Evolutionary conservation across 2,113 vertebrate species (phyloP), one percentile per base, ranked within the genome.

Genomic region (Hydropotes inermis): DNA sequence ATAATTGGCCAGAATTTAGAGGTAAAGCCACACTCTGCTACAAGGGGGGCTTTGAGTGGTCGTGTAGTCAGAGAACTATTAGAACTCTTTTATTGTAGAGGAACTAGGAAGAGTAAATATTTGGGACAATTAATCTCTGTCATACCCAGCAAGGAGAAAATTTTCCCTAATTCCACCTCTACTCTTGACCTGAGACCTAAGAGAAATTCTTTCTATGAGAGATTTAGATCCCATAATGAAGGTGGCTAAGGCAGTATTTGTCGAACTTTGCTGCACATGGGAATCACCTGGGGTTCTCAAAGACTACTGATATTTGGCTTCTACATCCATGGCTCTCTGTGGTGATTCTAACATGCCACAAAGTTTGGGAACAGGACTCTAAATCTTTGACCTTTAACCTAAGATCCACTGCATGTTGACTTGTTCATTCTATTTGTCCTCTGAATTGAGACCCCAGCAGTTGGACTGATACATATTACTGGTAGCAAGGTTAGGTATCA

Each of bases 191-290:
- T 23, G 33, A 96, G 89, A 89, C 57, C 39, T 81, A 33, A 76
- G 47, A 67, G 8, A 88, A 86, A 91, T 81, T 91, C 28, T 92
- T 47, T 95, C 60, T 70, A 4, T 47, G 45, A 92, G 52, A 58
- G 9, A 91, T 91, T 76, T 94, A 96, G 82, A 36, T 94, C 45
- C 55, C n/a, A 81, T 28, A 76, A 64, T 91, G 47, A 97, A 79
- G 16, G 25, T 58, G 19, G 87, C 36, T 39, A 60, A 87, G 45
- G 76, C 23, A 55, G 12, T 78, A 36, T 5, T 70, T 95, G 45
- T 90, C 12, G 57, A 52, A 87, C 39, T 95, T 87, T 79, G 39
- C 47, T 50, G 21, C 21, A 67, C 19, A 36, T n/a, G 74, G 61
- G 14, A 89, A 78, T 91, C 87, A 82, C 58, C 14, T 9, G 5